A percentile compares a stretch with the other conserved stretches of the same genome.
phyloP scores from a whole-genome alignment of 2,797 vertebrate species.

The Pangasius mekongensis region DNA sequence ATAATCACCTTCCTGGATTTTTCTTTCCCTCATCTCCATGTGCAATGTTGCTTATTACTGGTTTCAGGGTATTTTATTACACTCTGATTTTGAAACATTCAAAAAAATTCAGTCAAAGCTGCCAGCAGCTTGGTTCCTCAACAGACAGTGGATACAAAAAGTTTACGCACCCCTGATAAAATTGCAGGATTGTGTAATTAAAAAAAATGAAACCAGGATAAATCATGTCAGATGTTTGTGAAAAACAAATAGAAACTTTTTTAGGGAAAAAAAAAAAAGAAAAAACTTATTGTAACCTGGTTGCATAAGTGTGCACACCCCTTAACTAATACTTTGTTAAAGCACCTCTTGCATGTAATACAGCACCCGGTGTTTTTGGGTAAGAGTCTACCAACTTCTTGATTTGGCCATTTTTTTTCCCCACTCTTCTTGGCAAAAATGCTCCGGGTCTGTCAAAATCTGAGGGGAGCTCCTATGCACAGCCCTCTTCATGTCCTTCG shows the following conservation, averaged over 20 bases:
- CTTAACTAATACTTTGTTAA: background rate
- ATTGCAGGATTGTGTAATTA: background rate
- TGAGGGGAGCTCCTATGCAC: too few relatives aligned
- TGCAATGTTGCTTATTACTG: background rate
- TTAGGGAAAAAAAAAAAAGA: background rate
- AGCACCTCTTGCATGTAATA: background rate
- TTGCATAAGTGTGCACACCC: background rate
- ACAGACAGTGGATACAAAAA: background rate
- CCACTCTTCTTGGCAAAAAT: background rate
- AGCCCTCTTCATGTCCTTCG: background rate
- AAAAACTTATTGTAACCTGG: background rate
- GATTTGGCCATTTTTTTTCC: background rate
- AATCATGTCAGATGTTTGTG: background rate
- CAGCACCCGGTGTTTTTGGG: background rate
- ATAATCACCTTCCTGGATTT: conserved; percentile 37
- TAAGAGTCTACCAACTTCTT: background rate
- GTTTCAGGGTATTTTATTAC: conserved; percentile 6
- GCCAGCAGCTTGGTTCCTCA: background rate
- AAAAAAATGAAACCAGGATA: background rate
- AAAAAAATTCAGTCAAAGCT: background rate
- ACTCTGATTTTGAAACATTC: background rate
- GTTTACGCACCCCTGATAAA: background rate
- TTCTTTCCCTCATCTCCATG: background rate
- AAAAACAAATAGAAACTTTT: background rate
- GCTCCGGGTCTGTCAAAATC: background rate